These are phyloP conservation scores for Amphiprion percula DNA, from an alignment of 2,113 vertebrate species.

Conservation along the genomic window DNA sequence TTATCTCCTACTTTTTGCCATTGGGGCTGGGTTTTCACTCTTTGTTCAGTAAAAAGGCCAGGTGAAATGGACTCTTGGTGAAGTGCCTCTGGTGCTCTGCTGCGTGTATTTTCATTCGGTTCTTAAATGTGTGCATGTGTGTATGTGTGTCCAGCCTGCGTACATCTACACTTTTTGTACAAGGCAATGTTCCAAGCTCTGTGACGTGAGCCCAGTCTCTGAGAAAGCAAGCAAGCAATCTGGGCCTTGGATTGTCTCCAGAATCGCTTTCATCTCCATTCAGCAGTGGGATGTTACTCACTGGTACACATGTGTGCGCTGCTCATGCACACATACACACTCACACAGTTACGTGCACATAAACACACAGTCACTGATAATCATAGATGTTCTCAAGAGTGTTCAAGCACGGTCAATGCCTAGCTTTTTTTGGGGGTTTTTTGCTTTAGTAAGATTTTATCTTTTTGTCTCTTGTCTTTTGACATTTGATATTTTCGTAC, in stretches of 20 bases:
- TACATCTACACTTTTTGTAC: conserved; percentile 42
- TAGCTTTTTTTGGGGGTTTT: conserved; percentile 16
- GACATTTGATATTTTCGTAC: conserved; percentile 30
- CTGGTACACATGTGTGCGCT: conserved; percentile 28
- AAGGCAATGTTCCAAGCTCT: conserved; percentile 59
- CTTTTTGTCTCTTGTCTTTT: conserved; percentile 24
- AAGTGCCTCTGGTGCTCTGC: conserved; percentile 43
- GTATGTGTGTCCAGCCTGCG: conserved; percentile 22
- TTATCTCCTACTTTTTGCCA: conserved; percentile 13
- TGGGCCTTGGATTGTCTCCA: conserved; percentile 67
- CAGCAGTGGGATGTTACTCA: conserved; percentile 51
- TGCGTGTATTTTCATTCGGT: conserved; percentile 41
- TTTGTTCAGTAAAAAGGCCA: conserved; percentile 61
- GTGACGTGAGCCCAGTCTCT: conserved; percentile 62
- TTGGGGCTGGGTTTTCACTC: conserved; percentile 30
- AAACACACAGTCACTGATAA: conserved; percentile 9
- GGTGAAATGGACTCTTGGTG: conserved; percentile 61
- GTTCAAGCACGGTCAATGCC: conserved; percentile 6
- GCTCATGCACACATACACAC: neutral
- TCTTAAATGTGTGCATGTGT: neutral
- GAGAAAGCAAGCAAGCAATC: conserved; percentile 68
- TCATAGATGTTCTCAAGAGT: conserved; percentile 15
- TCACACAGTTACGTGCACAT: neutral
- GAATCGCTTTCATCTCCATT: conserved; percentile 65
- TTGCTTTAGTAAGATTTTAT: conserved; percentile 12